Base-by-base conservation (phyloP, 2,797 vertebrate species). In the Prionace glauca region DNA sequence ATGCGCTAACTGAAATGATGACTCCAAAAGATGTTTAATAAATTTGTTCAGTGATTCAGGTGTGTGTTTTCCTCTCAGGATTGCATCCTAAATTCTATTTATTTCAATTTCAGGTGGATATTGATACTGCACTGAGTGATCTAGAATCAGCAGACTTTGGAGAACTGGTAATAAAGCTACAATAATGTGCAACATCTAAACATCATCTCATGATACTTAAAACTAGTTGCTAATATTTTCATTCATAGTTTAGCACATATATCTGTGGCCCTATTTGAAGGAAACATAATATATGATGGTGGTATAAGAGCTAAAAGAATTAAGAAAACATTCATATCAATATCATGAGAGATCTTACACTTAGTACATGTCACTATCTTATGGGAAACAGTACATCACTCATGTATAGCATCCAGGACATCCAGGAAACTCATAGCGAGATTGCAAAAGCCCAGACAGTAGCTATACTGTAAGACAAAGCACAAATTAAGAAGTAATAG, bases 121-220 rank as follows among this genome's bases (percentile, higher is more conserved):
- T 99, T 96, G 99, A 99, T 95, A 98, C 98, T 0, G 97, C 98
- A 60, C 97, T 99, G 71, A 99, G 98, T 96, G 98, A 99, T 96
- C 98, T 99, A 96, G 99, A 99, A 97, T 98, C 99, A 0, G 98
- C 98, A 94, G 99, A 99, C 97, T 99, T 99, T 97, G 98, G 98
- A 97, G 99, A 99, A 97, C 98, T 99, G 98, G 99, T 99, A 97
- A 98, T 97, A 1, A 4, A 32, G 50, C 29, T 56, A 45, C 9
- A 95, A 95, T 56, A 77, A 41, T 94, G 16, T 69, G 22, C n/a
- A 94, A 22, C 22, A 74, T 29, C 11, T 45, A 45, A 94, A 74
- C 65, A 94, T 74, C 36, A 94, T 32, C 14, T 41, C 69, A 50
- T 26, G 22, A 50, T 41, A 72, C 3, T 8, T 69, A 50, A 50